Evolutionary conservation across 2,113 vertebrate species (phyloP), one percentile per base, ranked within the genome.

Genomic region (Labrus mixtus): DNA sequence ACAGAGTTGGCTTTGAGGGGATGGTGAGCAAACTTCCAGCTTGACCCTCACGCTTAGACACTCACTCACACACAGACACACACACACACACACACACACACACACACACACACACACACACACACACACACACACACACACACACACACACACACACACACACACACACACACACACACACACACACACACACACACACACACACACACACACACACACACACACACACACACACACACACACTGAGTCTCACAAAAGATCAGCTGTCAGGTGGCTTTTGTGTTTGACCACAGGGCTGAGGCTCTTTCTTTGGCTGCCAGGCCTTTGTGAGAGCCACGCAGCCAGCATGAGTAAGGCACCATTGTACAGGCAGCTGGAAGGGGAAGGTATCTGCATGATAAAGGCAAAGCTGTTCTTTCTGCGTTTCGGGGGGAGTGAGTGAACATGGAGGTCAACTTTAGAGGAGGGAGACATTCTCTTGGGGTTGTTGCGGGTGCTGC

Each of bases 1-100:
- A 99, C 93, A 91, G 98, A 93, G 98, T 99, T 85, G 98, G 98
- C 91, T 99, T 99, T 82, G 98, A 99, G 91, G 98, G 98, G 93
- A 99, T 99, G 98, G 98, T 99, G 91, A 97, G 97, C 90, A 86
- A 91, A 89, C 79, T 56, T 84, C 78, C 81, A 81, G 58, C 56
- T 67, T 70, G 72, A 82, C 73, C 64, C 70, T 61, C 37, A 16
- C n/a, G 4, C 50, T 37, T 64, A 22, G 16, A 65, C 41, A 53
- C 55, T 37, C 68, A 39, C 43, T 37, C 72, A 46, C 37, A 50
- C 78, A 62, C 65, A 45, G 57, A 45, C 29, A 22, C 67, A 41
- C 39, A 41, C 39, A 8, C 36, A 37, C 36, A 37, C 36, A 37
- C 36, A 37, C 36, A n/a, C n/a, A n/a, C n/a, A n/a, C n/a, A 45